Evolutionary conservation across 2,797 vertebrate species (phyloP), one percentile per base, ranked within the genome.

Genomic region (Antennarius maculatus): DNA sequence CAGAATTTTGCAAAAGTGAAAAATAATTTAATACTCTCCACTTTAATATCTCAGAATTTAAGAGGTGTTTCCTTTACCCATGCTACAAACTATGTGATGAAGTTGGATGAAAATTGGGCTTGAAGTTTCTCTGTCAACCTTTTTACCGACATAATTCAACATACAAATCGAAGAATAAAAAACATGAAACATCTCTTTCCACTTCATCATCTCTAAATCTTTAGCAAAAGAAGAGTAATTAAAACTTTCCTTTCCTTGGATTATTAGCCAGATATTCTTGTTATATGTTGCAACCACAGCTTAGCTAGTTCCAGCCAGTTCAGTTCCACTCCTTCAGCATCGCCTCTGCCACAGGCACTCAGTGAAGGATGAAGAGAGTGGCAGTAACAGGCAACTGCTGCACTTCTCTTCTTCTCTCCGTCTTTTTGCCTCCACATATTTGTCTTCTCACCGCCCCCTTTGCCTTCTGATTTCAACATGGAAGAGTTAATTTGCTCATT

Each of bases 401-500:
- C 71, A 75, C 81, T 66, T 79, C 76, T 75, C 65, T 61, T 71
- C 76, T 31, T 76, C 59, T 43, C 63, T 54, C 37, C 58, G 48
- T 51, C 69, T 16, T 31, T 48, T 53, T 49, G 48, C 67, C 60
- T 69, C 62, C 66, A 43, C 63, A 77, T 79, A 78, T 84, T 77
- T 72, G 73, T 87, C 82, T 80, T 63, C 79, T 76, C 57, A 77
- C 73, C 75, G 80, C 7, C 54, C 71, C 62, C 69, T 58, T 75
- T 50, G 43, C 76, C 67, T 79, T 88, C 86, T 87, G 85, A 88
- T 93, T 90, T 93, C 94, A 94, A 94, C 93, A 93, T 89, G 89
- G 91, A 92, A 93, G 91, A 95, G 94, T 95, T 94, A 91, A 95
- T 95, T 95, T 94, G 92, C 92, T 94, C 93, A 91, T 92, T 91